These are phyloP conservation scores for Panurus biarmicus DNA, from an alignment of 2,113 vertebrate genomes.

Conservation along the genomic window DNA sequence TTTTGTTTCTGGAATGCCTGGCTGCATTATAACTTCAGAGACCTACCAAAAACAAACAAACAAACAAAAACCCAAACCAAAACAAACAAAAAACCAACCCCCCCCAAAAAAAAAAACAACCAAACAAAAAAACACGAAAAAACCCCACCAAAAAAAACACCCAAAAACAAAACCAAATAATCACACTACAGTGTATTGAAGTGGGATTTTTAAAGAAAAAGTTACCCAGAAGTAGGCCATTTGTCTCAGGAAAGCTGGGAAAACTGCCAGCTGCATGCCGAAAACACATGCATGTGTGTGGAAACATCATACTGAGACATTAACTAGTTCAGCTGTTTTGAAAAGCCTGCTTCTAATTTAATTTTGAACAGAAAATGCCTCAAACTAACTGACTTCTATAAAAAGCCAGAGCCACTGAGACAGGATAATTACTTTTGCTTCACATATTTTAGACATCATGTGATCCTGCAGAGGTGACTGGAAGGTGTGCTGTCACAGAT, in stretches of 20 bases:
- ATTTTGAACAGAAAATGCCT: slow-evolving; percentile 14
- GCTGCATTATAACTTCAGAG: background rate
- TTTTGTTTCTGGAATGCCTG: background rate
- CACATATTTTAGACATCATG: background rate
- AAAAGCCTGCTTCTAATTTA: slow-evolving; percentile 12
- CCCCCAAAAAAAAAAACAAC: no score
- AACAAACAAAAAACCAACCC: no score
- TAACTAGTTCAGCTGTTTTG: background rate
- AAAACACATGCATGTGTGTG: background rate
- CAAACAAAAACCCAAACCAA: background rate
- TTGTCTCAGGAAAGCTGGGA: background rate
- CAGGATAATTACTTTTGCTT: slow-evolving; percentile 6
- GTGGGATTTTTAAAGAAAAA: background rate
- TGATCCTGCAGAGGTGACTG: background rate
- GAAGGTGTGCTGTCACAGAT: background rate
- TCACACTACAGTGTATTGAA: background rate
- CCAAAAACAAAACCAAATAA: no score
- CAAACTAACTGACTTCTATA: background rate
- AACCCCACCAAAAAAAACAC: no score
- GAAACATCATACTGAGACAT: background rate
- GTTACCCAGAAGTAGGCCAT: background rate
- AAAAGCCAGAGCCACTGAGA: background rate
- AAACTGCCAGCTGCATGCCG: background rate
- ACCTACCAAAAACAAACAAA: background rate
- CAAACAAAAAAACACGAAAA: no score